phyloP scores from a whole-genome alignment of 2,888 invertebrate genomes.

The Nemurella pictetii region DNA sequence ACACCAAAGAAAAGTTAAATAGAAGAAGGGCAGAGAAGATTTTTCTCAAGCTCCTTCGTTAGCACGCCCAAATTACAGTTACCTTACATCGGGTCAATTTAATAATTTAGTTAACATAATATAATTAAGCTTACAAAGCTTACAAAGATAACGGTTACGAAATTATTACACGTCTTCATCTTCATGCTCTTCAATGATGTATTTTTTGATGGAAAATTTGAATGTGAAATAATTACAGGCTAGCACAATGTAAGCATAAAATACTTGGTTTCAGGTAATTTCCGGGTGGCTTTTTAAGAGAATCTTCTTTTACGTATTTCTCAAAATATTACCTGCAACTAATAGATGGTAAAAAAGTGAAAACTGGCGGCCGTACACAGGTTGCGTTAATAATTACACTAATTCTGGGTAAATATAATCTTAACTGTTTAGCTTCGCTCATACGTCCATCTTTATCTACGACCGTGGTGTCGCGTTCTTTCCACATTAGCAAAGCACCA shows the following conservation, averaged over 20 bases:
- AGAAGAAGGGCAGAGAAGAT: not conserved
- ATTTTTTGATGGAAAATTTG: not conserved
- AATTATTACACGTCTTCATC: not conserved
- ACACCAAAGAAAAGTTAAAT: not conserved
- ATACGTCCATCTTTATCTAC: not conserved
- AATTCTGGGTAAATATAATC: too few species aligned
- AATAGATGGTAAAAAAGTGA: not conserved
- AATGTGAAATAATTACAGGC: not conserved
- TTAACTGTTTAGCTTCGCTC: not conserved
- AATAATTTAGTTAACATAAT: not conserved
- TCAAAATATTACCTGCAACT: not conserved
- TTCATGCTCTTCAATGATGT: not conserved
- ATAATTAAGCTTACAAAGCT: not conserved
- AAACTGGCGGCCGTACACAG: not conserved
- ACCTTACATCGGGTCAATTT: not conserved
- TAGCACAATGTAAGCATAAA: not conserved
- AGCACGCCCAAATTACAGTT: not conserved
- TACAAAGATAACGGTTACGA: not conserved
- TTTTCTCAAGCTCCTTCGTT: not conserved
- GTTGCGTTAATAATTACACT: not conserved
- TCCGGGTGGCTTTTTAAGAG: not conserved
- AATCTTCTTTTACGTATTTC: not conserved
- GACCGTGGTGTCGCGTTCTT: not conserved
- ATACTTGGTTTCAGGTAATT: not conserved
- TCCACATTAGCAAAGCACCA: too few species aligned